Conservation (phyloP, 2,888 invertebrate genomes). For the Podabrus alpinus region DNA sequence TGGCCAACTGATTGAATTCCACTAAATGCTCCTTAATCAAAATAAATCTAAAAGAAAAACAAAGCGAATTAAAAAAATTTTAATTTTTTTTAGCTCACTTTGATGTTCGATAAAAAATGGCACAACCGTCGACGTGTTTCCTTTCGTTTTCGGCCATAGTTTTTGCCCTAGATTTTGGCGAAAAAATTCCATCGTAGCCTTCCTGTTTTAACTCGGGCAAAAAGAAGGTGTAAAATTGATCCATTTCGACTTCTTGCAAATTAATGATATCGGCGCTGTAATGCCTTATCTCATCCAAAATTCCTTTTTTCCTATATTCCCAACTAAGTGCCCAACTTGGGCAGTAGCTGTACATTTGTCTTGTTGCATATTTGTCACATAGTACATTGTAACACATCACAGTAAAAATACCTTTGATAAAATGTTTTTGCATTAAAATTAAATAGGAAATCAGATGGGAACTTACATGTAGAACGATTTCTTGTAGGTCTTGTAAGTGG, state of each 20-base stretch:
- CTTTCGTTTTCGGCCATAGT: conserved; percentile 97
- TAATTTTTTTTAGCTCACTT: conserved; percentile 67
- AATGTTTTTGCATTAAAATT: conserved; percentile 7
- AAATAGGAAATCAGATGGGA: not conserved
- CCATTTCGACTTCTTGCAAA: conserved; percentile 96
- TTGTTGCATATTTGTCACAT: conserved; percentile 98
- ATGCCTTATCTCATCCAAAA: conserved; percentile 94
- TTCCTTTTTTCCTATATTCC: conserved; percentile 98
- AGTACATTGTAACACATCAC: conserved; percentile 99
- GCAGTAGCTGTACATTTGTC: conserved; percentile 99
- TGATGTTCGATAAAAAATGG: conserved; percentile 93
- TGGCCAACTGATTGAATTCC: conserved; percentile 97
- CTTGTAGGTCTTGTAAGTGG: conserved; percentile 87
- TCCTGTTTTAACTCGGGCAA: conserved; percentile 90
- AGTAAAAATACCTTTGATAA: conserved; percentile 85
- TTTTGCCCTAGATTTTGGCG: conserved; percentile 96
- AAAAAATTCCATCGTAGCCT: conserved; percentile 94
- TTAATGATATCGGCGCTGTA: conserved; percentile 98
- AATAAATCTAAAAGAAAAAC: conserved; percentile 74
- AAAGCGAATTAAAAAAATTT: not conserved
- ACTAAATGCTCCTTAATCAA: conserved; percentile 95
- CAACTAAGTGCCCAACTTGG: conserved; percentile 98
- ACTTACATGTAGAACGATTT: conserved; percentile 89
- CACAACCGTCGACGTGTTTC: conserved; percentile 98
- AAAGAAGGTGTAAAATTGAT: conserved; percentile 97